Conservation (phyloP, 53 echinoderm and acorn worm genomes). For the Zoroaster sp. region DNA sequence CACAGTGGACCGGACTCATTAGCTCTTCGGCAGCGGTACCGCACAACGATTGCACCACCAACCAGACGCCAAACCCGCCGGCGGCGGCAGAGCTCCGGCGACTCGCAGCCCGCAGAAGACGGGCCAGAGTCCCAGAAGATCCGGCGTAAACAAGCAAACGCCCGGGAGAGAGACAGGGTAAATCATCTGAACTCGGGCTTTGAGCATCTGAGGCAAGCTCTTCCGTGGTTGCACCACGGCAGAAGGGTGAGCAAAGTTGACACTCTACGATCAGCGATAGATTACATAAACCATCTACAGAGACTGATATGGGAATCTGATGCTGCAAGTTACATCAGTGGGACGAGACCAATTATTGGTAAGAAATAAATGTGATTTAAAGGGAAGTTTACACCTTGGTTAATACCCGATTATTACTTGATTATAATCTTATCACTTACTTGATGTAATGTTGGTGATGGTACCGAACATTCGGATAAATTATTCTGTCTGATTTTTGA, state of each 20-base stretch:
- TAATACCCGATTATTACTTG: too few relatives aligned
- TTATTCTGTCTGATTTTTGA: too few relatives aligned
- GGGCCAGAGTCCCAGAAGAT: constrained; percentile 50
- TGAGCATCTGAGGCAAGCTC: constrained; percentile 74
- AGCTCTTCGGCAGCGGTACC: not conserved
- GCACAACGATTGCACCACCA: constrained; percentile 12
- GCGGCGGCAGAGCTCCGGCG: constrained; percentile 22
- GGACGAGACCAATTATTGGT: constrained; percentile 40
- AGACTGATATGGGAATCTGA: constrained; percentile 70
- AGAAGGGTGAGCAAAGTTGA: constrained; percentile 92
- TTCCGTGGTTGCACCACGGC: constrained; percentile 87
- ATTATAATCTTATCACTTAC: too few relatives aligned
- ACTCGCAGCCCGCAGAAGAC: constrained; percentile 18
- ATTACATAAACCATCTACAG: constrained; percentile 83
- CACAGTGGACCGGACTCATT: not conserved
- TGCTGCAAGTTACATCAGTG: constrained; percentile 32
- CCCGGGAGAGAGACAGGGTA: constrained; percentile 87
- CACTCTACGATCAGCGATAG: constrained; percentile 86
- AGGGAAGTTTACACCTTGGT: too few relatives aligned
- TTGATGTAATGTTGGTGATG: too few relatives aligned
- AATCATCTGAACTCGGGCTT: constrained; percentile 87
- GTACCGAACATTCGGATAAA: too few relatives aligned
- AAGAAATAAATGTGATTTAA: too few relatives aligned
- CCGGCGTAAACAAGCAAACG: constrained; percentile 81
- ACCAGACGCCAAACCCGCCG: constrained; percentile 14